Conservation (phyloP, 2,797 vertebrate species). For the Oophaga sylvatica region DNA sequence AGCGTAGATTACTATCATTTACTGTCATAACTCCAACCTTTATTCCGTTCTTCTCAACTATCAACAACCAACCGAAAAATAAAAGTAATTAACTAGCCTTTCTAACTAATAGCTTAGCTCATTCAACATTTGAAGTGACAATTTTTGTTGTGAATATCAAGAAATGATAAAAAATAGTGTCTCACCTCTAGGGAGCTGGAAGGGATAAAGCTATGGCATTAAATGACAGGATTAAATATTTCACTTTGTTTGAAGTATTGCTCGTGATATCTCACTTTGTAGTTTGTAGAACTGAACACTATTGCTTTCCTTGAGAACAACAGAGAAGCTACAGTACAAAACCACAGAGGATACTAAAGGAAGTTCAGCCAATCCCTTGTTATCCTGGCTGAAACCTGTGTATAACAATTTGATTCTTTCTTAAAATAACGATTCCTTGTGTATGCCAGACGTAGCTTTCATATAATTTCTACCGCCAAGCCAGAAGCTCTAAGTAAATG, state of each 20-base stretch:
- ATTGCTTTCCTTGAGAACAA: slow-evolving; percentile 4
- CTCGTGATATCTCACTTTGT: slow-evolving; percentile 16
- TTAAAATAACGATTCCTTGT: slow-evolving; percentile 42
- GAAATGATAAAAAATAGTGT: neutral
- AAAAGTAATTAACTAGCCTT: too few species aligned
- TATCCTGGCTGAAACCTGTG: slow-evolving; percentile 26
- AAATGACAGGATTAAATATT: neutral
- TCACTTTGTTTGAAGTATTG: neutral
- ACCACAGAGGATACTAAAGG: slow-evolving; percentile 16
- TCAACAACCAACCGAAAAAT: too few species aligned
- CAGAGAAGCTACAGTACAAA: slow-evolving; percentile 14
- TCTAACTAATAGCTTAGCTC: too few species aligned
- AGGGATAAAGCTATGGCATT: neutral
- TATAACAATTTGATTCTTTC: slow-evolving; percentile 40
- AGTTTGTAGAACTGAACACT: slow-evolving; percentile 23
- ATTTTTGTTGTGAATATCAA: neutral
- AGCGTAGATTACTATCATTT: too few species aligned
- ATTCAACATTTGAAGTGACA: neutral
- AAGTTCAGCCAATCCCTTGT: slow-evolving; percentile 33
- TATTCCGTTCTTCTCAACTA: too few species aligned
- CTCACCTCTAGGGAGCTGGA: neutral
- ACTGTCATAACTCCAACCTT: too few species aligned
- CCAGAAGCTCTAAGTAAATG: slow-evolving; percentile 52
- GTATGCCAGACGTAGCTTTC: slow-evolving; percentile 37
- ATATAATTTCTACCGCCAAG: slow-evolving; percentile 45